A percentile compares a stretch with the other conserved stretches of the same genome.
phyloP scores from a whole-genome alignment of 2,113 vertebrate genomes.

The Istiophorus platypterus region DNA sequence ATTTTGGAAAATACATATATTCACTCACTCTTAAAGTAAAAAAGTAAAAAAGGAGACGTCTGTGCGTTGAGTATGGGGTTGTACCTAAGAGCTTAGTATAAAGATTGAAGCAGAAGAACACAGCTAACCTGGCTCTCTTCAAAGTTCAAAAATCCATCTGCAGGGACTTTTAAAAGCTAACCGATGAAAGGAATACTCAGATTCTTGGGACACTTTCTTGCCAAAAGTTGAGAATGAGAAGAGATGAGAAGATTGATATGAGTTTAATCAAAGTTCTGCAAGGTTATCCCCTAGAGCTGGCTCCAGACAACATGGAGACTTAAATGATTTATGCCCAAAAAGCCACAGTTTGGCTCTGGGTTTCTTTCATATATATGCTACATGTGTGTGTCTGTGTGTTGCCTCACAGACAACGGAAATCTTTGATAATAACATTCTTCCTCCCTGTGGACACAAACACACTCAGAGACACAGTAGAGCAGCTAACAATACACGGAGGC shows the following conservation, averaged over 20 bases:
- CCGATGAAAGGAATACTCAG: too few relatives aligned
- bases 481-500: constrained; percentile 17
- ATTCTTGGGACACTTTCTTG: background rate
- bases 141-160: background rate
- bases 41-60: too few relatives aligned
- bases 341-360: background rate
- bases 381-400: background rate
- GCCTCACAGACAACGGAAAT: constrained; percentile 2
- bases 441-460: background rate
- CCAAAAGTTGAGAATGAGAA: too few relatives aligned
- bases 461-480: background rate
- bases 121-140: background rate
- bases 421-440: background rate
- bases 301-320: background rate
- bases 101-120: background rate
- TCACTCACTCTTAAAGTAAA: too few relatives aligned
- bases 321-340: background rate
- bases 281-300: background rate
- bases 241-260: background rate
- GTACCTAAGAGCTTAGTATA: background rate
- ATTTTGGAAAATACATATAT: background rate
- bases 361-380: background rate
- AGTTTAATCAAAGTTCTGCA: background rate
- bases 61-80: background rate
- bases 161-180: background rate